Conservation (phyloP, 92 coral and sea anemone genomes). For the Ricordea florida region DNA sequence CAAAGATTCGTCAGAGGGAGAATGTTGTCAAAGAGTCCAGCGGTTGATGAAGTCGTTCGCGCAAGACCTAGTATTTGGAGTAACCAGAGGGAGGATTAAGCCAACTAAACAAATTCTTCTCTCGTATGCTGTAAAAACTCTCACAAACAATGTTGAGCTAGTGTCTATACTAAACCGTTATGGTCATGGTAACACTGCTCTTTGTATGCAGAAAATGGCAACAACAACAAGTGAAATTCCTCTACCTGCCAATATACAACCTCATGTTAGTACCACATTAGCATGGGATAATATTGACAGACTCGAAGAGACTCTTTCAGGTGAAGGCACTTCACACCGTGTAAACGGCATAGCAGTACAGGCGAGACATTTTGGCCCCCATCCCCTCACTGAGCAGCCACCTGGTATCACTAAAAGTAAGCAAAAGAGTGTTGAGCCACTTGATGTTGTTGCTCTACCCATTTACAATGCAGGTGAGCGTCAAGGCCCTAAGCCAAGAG, state of each 20-base stretch:
- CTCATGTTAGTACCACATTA: slow-evolving; percentile 28
- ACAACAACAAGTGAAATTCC: slow-evolving; percentile 32
- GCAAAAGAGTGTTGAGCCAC: slow-evolving; percentile 31
- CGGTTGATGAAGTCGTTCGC: slow-evolving; percentile 14
- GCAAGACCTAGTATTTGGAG: slow-evolving; percentile 22
- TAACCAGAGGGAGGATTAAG: slow-evolving; percentile 16
- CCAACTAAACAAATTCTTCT: slow-evolving; percentile 42
- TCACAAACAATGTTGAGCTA: slow-evolving; percentile 41
- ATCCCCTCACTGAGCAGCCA: not conserved
- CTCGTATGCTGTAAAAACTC: too few species aligned
- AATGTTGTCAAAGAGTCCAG: slow-evolving; percentile 10
- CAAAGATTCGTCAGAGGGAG: not conserved
- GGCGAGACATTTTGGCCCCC: slow-evolving; percentile 37
- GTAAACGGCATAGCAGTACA: slow-evolving; percentile 59
- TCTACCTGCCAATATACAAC: slow-evolving; percentile 46
- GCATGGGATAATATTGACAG: slow-evolving; percentile 67
- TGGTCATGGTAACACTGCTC: too few species aligned
- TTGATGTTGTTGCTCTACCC: not conserved
- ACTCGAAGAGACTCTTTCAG: slow-evolving; percentile 54
- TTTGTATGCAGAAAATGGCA: too few species aligned
- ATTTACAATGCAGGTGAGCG: slow-evolving; percentile 56
- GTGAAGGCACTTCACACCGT: slow-evolving; percentile 52
- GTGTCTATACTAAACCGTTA: slow-evolving; percentile 25
- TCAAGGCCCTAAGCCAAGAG: slow-evolving; percentile 36
- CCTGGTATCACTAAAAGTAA: slow-evolving; percentile 25